Conservation (phyloP, 2,888 invertebrate genomes). For the Pelosia muscerda region DNA sequence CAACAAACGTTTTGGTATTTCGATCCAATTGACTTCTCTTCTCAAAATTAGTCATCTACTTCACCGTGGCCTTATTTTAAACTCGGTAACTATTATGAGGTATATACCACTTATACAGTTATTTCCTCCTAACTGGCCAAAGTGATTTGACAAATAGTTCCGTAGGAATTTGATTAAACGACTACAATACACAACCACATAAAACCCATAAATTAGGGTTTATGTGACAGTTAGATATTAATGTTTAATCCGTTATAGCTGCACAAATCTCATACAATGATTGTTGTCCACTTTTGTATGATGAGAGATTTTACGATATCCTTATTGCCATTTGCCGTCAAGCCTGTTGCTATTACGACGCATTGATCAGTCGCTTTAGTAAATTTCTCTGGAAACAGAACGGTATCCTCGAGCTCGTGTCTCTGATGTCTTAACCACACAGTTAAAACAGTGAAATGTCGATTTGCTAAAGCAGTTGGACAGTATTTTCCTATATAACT, state of each 20-base stretch:
- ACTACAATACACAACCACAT: constrained; percentile 39
- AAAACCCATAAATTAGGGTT: constrained; percentile 14
- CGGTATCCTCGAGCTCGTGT: no score
- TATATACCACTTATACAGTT: constrained; percentile 16
- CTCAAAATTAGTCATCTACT: not conserved
- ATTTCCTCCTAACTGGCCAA: constrained; percentile 29
- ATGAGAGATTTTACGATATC: not conserved
- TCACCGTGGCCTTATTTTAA: not conserved
- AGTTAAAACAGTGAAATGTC: not conserved
- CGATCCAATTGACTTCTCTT: not conserved
- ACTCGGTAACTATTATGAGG: no score
- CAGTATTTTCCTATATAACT: no score
- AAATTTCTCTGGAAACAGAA: no score
- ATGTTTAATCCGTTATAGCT: constrained; percentile 15
- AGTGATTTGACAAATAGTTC: constrained; percentile 24
- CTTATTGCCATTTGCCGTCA: not conserved
- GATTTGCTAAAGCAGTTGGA: no score
- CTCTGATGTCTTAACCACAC: not conserved
- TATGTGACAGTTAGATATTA: constrained; percentile 13
- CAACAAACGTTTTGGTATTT: no score
- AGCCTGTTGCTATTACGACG: not conserved
- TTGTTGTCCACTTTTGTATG: constrained; percentile 12
- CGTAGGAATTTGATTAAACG: constrained; percentile 39
- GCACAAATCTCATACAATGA: constrained; percentile 9
- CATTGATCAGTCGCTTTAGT: no score